Conservation (phyloP, 2,888 invertebrate genomes). For the Rhagium mordax region DNA sequence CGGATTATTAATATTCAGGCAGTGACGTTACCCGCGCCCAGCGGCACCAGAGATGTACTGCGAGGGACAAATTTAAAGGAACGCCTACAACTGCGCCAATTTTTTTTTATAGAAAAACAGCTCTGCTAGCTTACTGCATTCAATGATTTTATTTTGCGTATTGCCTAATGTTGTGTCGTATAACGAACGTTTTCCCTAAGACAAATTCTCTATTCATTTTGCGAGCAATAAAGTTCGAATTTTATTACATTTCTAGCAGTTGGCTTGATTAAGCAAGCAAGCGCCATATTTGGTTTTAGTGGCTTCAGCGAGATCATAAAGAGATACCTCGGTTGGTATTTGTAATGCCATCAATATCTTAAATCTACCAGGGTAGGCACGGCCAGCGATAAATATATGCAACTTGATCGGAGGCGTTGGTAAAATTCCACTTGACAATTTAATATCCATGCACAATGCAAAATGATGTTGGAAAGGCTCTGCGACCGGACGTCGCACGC, state of each 20-base stretch:
- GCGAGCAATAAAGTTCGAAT: too few relatives aligned
- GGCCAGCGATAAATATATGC: background rate
- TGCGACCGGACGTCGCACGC: background rate
- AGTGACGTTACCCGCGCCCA: background rate
- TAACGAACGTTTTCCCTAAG: too few relatives aligned
- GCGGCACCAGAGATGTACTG: too few relatives aligned
- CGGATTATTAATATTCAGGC: background rate
- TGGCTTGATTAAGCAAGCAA: background rate
- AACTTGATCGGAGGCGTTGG: background rate
- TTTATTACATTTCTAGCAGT: background rate
- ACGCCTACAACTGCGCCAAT: too few relatives aligned
- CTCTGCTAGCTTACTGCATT: too few relatives aligned
- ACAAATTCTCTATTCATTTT: too few relatives aligned
- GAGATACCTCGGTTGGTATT: background rate
- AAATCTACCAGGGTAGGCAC: background rate
- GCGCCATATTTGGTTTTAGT: background rate
- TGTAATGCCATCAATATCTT: background rate
- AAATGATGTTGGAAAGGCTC: background rate
- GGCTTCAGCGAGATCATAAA: background rate
- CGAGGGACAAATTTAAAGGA: too few relatives aligned
- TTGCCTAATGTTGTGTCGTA: too few relatives aligned
- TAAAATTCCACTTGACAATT: background rate
- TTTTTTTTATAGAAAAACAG: too few relatives aligned
- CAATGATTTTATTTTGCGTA: too few relatives aligned
- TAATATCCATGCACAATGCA: background rate